Evolutionary conservation across 2,888 invertebrate species (phyloP).

Genomic region (Tricholauxania praeusta): DNA sequence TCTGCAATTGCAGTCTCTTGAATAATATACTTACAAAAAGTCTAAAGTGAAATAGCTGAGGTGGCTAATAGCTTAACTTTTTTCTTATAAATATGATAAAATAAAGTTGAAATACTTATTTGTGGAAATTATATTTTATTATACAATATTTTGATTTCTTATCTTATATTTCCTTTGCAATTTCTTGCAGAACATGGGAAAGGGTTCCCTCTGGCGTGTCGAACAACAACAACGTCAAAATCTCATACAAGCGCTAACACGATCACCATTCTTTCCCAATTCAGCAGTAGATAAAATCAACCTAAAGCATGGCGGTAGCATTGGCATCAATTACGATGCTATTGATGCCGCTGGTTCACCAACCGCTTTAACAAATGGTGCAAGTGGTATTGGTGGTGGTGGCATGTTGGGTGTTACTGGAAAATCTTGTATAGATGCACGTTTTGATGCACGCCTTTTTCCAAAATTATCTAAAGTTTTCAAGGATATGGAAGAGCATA

Average conservation of each 20-base stretch:
- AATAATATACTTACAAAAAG: no score
- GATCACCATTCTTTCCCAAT: conserved; percentile 85
- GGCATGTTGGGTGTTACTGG: neutral
- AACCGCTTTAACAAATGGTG: conserved; percentile 39
- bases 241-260: conserved; percentile 87
- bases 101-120: no score
- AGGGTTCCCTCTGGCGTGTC: conserved; percentile 96
- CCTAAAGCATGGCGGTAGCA: conserved; percentile 55
- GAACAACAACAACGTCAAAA: conserved; percentile 93
- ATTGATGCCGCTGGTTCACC: conserved; percentile 34
- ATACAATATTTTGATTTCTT: no score
- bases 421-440: conserved; percentile 52
- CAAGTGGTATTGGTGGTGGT: conserved; percentile 13
- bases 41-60: no score
- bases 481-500: conserved; percentile 58
- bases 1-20: no score
- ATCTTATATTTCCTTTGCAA: no score
- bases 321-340: conserved; percentile 29
- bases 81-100: no score
- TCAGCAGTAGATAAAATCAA: conserved; percentile 71
- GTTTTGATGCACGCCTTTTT: conserved; percentile 82
- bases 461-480: conserved; percentile 81
- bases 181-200: conserved; percentile 83
- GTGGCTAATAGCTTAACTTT: no score
- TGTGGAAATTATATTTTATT: no score